Evolutionary conservation across 2,797 vertebrate genomes (phyloP), one percentile per base, ranked within the genome.

Genomic region (Tenualosa thibaudeaui): DNA sequence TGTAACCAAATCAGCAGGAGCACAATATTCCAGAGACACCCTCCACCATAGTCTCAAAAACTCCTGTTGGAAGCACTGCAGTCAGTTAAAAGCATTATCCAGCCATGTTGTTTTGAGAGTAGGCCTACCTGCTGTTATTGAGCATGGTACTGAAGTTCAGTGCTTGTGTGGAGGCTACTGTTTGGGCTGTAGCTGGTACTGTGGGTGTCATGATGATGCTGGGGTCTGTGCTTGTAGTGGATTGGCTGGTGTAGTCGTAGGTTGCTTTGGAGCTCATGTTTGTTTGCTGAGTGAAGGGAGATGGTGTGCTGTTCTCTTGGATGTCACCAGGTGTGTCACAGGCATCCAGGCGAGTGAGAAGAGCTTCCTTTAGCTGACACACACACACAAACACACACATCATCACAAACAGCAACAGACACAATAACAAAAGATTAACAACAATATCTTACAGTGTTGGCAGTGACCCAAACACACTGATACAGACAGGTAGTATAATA

Each of bases 281-380:
- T 31, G 68, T 31, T 1, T 3, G 15, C 2, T 78, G 71, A 17
- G 6, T 71, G 65, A 8, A 43, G 68, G 37, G 68, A 8, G 68
- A 6, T 75, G 5, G 3, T 37, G 68, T 75, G 13, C 68, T 75
- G 37, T 37, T 40, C 15, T 2, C 68, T 5, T 37, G 24, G 12
- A 6, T 15, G 15, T 15, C 68, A 43, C 31, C 68, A 78, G 71
- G 37, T 78, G 37, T 78, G 40, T 43, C 83, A 89, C 93, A 94
- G 26, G 2, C 85, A 7, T 86, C 83, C 81, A 93, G 78, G 5
- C 82, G 15, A 24, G 58, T 86, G 51, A 83, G 49, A 43, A 94
- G 92, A 24, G 90, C 85, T 0, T 87, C 31, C 0, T 0, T 7
- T 2, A 95, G 89, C 94, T 95, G 87, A 71, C 46, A 81, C 13